A percentile compares a stretch with the other conserved stretches of the same genome.
These are phyloP conservation scores for Elmis aenea DNA, from an alignment of 2,888 invertebrate species.

Conservation along the genomic window DNA sequence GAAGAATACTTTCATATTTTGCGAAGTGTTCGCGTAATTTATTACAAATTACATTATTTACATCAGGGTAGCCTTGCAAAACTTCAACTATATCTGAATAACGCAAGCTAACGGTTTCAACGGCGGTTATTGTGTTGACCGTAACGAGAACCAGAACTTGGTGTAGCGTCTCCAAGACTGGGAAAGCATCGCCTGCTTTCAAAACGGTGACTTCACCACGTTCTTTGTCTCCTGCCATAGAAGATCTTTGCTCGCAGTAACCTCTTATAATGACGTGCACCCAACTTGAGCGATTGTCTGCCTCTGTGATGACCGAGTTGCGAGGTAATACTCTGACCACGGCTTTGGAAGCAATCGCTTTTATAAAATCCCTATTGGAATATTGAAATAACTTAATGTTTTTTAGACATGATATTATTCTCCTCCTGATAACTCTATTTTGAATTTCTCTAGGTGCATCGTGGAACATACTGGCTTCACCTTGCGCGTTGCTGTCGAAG, in stretches of 20 bases:
- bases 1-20: constrained; percentile 9
- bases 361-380: constrained; percentile 1
- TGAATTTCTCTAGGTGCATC: constrained; percentile 17
- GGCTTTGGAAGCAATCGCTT: constrained; percentile 6
- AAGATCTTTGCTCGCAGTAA: constrained; percentile 15
- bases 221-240: constrained; percentile 18
- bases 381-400: constrained; percentile 16
- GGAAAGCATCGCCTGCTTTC: constrained; percentile 18
- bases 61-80: constrained; percentile 5
- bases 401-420: constrained; percentile 12
- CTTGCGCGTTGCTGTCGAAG: constrained; percentile 43
- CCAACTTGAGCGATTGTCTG: constrained; percentile 1
- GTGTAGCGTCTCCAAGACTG: constrained; percentile 19
- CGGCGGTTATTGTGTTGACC: constrained; percentile 18
- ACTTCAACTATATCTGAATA: constrained; percentile 11
- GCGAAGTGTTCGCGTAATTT: constrained; percentile 11
- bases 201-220: constrained; percentile 10
- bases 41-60: constrained; percentile 1
- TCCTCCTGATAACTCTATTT: constrained; percentile 14
- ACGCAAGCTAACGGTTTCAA: constrained; percentile 18
- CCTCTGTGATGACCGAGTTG: constrained; percentile 5
- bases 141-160: constrained; percentile 12
- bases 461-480: constrained; percentile 13
- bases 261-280: constrained; percentile 21
- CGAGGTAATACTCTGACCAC: constrained; percentile 15